Base-by-base conservation (phyloP, 1,140 invertebrate species). In the Drosophila albomicans region DNA sequence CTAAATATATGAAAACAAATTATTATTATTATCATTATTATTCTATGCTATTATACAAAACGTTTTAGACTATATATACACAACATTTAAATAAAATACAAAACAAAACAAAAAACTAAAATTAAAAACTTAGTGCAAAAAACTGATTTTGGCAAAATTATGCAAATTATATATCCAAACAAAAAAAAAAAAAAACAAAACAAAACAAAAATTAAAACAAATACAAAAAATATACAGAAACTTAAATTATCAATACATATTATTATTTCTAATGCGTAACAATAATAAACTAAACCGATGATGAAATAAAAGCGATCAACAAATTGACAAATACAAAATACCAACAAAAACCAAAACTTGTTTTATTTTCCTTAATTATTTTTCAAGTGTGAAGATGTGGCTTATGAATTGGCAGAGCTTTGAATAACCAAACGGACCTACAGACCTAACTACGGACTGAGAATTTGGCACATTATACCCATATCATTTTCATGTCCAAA, bases 81-180 rank as follows among this genome's bases (percentile, higher is more conserved):
- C 77, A 76, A 76, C 61, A 79, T 77, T 67, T 69, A 78, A 69
- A 69, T 65, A 66, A 72, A 49, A 67, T 68, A 76, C 41, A 68
- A 68, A 61, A 79, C 56, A 57, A 32, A 68, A 25, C 20, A 25
- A 62, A 76, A 75, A 61, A 74, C 61, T 61, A 65, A 79, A 77
- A 67, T n/a, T 70, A 78, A 71, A 58, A 73, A 81, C 65, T 81
- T 90, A 86, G 78, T 77, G 75, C 79, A 81, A 81, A 76, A 79
- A 90, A 89, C 78, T 89, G 86, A 90, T 90, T 90, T 89, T 89
- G 86, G 85, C 85, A 89, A 89, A 89, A 89, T 79, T 84, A 81
- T 90, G 81, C 85, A 90, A 89, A 73, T 71, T 81, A 81, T 79
- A 86, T 82, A 79, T 66, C 62, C 78, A 70, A 38, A 30, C 58